Percentiles rank a stretch among this genome's conserved stretches.
Evolutionary conservation across 2,888 invertebrate species (phyloP).

Genomic region (Epiblema foenella): DNA sequence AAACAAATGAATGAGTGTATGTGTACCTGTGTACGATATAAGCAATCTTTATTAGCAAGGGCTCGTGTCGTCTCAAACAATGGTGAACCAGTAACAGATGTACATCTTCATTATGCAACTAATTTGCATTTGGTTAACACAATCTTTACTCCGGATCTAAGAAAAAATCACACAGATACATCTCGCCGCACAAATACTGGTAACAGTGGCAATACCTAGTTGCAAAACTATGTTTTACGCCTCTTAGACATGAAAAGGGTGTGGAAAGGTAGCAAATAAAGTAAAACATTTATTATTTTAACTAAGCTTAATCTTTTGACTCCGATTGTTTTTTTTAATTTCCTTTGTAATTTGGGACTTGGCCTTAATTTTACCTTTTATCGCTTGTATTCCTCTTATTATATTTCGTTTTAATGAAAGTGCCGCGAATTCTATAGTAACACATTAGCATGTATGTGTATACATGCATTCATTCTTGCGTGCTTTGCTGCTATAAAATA

Average conservation of each 20-base stretch:
- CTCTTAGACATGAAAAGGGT: background rate
- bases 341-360: no score
- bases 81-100: slow-evolving; percentile 29
- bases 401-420: no score
- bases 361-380: no score
- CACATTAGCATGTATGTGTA: no score
- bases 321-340: no score
- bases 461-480: slow-evolving; percentile 6
- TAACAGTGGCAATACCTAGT: slow-evolving; percentile 8
- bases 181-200: slow-evolving; percentile 15
- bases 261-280: background rate
- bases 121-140: slow-evolving; percentile 41
- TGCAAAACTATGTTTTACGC: slow-evolving; percentile 16
- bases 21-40: no score
- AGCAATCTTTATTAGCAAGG: background rate
- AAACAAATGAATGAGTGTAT: no score
- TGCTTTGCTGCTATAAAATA: slow-evolving; percentile 24
- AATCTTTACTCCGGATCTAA: slow-evolving; percentile 32
- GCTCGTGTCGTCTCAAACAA: slow-evolving; percentile 33
- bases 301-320: no score
- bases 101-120: slow-evolving; percentile 42
- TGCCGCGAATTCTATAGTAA: background rate
- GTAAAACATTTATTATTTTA: no score
- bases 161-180: slow-evolving; percentile 39
- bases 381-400: no score